Conservation (phyloP, 2,797 vertebrate genomes). For the Trachurus trachurus region DNA sequence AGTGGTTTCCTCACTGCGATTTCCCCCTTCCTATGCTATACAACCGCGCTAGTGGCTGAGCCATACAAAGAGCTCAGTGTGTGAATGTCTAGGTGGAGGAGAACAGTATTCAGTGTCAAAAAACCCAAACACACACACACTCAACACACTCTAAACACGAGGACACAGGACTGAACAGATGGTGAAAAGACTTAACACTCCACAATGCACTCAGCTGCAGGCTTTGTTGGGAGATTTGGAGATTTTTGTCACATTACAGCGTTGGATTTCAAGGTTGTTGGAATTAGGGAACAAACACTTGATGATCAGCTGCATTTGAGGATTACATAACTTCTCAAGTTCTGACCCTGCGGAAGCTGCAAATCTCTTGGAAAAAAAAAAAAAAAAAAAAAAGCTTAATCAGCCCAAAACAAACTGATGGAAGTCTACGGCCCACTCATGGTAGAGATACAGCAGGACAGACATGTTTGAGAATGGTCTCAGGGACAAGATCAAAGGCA, state of each 20-base stretch:
- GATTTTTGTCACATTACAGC: slow-evolving; percentile 36
- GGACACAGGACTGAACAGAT: slow-evolving; percentile 53
- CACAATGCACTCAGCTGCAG: slow-evolving; percentile 21
- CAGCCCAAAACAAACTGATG: slow-evolving; percentile 15
- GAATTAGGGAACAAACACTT: slow-evolving; percentile 44
- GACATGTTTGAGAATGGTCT: slow-evolving; percentile 16
- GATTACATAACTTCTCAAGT: slow-evolving; percentile 44
- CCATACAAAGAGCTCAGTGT: slow-evolving; percentile 80
- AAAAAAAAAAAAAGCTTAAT: background rate
- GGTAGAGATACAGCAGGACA: background rate
- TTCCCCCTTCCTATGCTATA: slow-evolving; percentile 61
- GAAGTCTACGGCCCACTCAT: background rate
- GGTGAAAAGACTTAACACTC: slow-evolving; percentile 45
- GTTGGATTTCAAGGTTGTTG: slow-evolving; percentile 39
- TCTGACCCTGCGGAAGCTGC: slow-evolving; percentile 29
- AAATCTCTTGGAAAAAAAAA: slow-evolving; percentile 32
- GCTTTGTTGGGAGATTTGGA: slow-evolving; percentile 34
- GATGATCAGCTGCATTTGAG: slow-evolving; percentile 59
- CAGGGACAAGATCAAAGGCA: slow-evolving; percentile 1
- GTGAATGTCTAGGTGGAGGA: slow-evolving; percentile 65
- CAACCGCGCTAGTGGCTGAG: slow-evolving; percentile 52
- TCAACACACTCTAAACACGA: slow-evolving; percentile 15
- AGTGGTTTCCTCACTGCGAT: slow-evolving; percentile 70
- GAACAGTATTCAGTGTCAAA: slow-evolving; percentile 47
- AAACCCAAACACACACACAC: slow-evolving; percentile 52